phyloP scores from a whole-genome alignment of 2,113 vertebrate genomes.

The Pavo muticus region DNA sequence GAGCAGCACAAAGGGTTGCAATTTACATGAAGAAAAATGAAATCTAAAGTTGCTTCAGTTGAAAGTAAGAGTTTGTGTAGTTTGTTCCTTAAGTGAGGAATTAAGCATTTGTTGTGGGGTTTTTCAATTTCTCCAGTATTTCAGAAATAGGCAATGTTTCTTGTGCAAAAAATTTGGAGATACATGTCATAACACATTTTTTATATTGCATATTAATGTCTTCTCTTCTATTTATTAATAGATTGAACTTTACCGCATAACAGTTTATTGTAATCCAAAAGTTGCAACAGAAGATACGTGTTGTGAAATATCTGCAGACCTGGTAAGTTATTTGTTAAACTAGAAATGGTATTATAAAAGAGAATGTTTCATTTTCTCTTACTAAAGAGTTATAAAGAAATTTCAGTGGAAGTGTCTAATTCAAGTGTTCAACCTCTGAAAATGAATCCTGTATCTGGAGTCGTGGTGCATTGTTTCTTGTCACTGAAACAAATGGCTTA shows the following conservation, averaged over 20 bases:
- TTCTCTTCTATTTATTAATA: conserved; percentile 71
- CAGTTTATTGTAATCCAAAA: conserved; percentile 90
- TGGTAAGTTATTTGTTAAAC: conserved; percentile 80
- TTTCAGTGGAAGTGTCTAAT: background rate
- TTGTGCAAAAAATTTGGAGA: background rate
- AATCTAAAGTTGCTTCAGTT: background rate
- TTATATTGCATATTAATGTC: background rate
- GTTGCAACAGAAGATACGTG: conserved; percentile 86
- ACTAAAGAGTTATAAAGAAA: background rate
- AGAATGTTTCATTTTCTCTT: background rate
- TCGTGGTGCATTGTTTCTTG: background rate
- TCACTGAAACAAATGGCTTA: background rate
- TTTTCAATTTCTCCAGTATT: background rate
- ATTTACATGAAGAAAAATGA: background rate
- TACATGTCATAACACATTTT: background rate
- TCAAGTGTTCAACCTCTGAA: background rate
- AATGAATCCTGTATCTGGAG: background rate
- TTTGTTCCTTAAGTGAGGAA: background rate
- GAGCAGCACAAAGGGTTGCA: background rate
- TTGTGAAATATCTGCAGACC: conserved; percentile 84
- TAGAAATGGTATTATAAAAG: background rate
- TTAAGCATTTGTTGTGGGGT: background rate
- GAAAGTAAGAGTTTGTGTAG: background rate
- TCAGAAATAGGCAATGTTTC: background rate
- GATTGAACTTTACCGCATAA: conserved; percentile 91